Base-by-base conservation (phyloP, 2,113 vertebrate genomes). In the Lanius collurio region DNA sequence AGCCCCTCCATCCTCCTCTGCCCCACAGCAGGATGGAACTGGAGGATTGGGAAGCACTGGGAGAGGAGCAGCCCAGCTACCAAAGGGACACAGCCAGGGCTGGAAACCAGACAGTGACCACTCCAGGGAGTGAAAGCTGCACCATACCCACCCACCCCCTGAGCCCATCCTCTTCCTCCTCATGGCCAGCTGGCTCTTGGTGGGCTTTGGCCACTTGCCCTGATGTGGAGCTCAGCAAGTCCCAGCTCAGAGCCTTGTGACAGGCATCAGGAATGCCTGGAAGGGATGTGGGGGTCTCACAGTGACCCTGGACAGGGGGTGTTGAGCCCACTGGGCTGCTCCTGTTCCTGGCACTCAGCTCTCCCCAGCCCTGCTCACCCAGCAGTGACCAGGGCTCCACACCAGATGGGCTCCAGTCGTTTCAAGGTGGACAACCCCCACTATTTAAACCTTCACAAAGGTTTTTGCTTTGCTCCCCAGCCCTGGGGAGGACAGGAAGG, bases 191-290 rank as follows among this genome's bases (percentile, higher is more conserved):
- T 47, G 56, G 42, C 47, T 71, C 22, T 26, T 11, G 50, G 12
- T 33, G 49, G 55, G 16, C 13, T 63, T 56, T 74, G 68, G 13
- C 76, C 37, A 0, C 21, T 28, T 56, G 60, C 20, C 81, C 50
- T 41, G 24, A 30, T 0, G 3, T 2, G 41, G 27, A 11, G 15
- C 42, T 74, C 13, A 5, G 69, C 27, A 1, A 6, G 31, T 13
- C 65, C 2, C 60, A 47, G 46, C 70, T 41, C 55, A 44, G 22
- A 63, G 35, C 37, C 47, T 13, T 2, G 19, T 35, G 46, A 23
- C 3, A 10, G 56, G 7, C 50, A 23, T 4, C 8, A 2, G 42
- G 39, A 73, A 1, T 30, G 41, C 85, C 82, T 24, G 44, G 62
- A 39, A 33, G 42, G 74, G 63, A 8, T n/a, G 35, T 30, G 22